These are phyloP conservation scores for Leptinotarsa lineolata DNA, from an alignment of 1,140 invertebrate species.

Conservation along the genomic window DNA sequence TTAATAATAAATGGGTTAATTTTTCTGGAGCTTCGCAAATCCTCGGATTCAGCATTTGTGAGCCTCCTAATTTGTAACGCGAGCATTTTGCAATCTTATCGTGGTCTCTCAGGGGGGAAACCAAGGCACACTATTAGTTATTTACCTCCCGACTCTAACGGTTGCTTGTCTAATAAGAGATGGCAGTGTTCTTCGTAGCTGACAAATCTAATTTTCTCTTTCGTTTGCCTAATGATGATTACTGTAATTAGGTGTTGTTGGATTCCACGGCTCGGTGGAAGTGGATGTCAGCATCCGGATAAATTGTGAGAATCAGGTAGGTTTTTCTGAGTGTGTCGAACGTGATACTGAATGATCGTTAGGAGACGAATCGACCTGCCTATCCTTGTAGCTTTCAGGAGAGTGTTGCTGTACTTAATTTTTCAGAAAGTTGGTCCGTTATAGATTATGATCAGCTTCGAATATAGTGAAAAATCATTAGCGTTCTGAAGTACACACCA, in stretches of 20 bases:
- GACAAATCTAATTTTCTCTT: conserved; percentile 38
- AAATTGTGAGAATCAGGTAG: neutral
- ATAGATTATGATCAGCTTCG: too few species aligned
- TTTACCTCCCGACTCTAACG: conserved; percentile 42
- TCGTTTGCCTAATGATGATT: conserved; percentile 40
- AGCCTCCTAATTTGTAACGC: conserved; percentile 49
- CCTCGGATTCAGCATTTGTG: conserved; percentile 43
- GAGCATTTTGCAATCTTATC: conserved; percentile 48
- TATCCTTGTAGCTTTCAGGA: too few species aligned
- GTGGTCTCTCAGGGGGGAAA: conserved; percentile 35
- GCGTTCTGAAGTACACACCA: too few species aligned
- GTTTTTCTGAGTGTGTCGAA: neutral
- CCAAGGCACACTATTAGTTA: conserved; percentile 39
- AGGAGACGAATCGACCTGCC: too few species aligned
- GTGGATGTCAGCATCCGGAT: neutral
- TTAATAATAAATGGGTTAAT: conserved; percentile 54
- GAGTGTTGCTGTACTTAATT: too few species aligned
- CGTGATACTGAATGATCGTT: too few species aligned
- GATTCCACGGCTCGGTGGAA: neutral
- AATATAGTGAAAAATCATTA: too few species aligned
- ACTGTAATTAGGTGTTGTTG: conserved; percentile 16
- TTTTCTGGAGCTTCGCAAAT: conserved; percentile 50
- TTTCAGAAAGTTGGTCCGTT: too few species aligned
- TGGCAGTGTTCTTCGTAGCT: conserved; percentile 32
- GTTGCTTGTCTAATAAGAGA: conserved; percentile 39